A percentile compares a stretch with the other conserved stretches of the same genome.
phyloP scores from a whole-genome alignment of 2,113 vertebrate species.

The Pelvicachromis taeniatus region DNA sequence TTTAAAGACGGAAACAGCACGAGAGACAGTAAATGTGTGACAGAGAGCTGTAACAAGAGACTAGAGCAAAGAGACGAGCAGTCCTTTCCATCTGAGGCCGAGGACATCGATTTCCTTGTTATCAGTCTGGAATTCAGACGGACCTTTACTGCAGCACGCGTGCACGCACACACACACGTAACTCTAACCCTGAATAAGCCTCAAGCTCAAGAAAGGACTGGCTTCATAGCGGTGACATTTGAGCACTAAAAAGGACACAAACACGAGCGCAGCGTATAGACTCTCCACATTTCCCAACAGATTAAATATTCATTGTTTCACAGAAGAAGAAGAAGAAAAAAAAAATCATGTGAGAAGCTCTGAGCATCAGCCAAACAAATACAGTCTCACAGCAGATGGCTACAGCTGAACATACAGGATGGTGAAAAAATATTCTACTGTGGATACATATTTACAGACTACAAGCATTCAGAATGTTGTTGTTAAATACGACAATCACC shows the following conservation, averaged over 20 bases:
- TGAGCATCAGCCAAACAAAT: not conserved
- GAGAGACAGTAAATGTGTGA: not conserved
- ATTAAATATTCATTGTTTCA: slow-evolving; percentile 16
- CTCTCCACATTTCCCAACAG: not conserved
- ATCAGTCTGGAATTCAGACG: not conserved
- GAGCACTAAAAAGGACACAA: not conserved
- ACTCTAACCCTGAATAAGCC: not conserved
- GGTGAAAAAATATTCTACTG: not conserved
- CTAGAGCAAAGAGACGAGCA: not conserved
- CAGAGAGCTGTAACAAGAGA: not conserved
- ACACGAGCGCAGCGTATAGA: not conserved
- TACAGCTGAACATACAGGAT: not conserved
- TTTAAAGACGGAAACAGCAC: not conserved
- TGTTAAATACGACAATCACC: too few species aligned
- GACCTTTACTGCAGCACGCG: not conserved
- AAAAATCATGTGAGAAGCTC: not conserved
- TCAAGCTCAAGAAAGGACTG: not conserved
- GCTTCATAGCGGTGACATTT: not conserved
- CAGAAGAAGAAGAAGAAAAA: not conserved
- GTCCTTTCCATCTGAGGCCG: not conserved
- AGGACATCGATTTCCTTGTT: not conserved
- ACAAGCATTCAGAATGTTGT: not conserved
- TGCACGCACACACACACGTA: not conserved
- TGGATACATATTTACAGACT: not conserved
- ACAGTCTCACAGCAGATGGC: not conserved